Evolutionary conservation across 2,113 vertebrate species (phyloP).

Genomic region (Platycercus adscitus): DNA sequence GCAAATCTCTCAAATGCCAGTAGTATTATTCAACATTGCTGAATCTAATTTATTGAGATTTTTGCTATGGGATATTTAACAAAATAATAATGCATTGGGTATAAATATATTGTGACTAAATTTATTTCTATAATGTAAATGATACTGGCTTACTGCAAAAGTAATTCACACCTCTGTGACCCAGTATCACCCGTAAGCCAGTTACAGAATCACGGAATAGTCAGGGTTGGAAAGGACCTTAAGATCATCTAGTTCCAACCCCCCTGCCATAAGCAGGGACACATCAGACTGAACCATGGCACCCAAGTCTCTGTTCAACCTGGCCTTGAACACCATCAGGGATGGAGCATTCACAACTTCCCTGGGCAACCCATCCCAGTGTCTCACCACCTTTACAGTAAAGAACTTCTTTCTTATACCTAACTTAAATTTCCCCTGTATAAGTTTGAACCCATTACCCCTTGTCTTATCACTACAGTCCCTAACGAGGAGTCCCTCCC

Average conservation of each 20-base stretch:
- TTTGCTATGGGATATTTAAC: slow-evolving; percentile 15
- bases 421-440: neutral
- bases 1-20: neutral
- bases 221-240: neutral
- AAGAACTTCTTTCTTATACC: neutral
- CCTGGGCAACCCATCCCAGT: neutral
- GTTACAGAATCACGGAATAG: neutral
- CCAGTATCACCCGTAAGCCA: neutral
- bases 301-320: neutral
- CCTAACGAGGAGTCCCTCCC: neutral
- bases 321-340: neutral
- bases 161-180: neutral
- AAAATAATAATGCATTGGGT: neutral
- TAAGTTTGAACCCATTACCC: neutral
- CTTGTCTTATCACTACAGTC: neutral
- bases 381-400: neutral
- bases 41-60: neutral
- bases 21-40: neutral
- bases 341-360: neutral
- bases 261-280: neutral
- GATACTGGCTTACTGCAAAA: neutral
- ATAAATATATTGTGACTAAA: neutral
- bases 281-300: neutral
- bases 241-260: neutral
- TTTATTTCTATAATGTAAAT: neutral